Percentiles rank a stretch among this genome's conserved stretches.
These are phyloP conservation scores for Crioceris asparagi DNA, from an alignment of 2,888 invertebrate species.

Conservation along the genomic window DNA sequence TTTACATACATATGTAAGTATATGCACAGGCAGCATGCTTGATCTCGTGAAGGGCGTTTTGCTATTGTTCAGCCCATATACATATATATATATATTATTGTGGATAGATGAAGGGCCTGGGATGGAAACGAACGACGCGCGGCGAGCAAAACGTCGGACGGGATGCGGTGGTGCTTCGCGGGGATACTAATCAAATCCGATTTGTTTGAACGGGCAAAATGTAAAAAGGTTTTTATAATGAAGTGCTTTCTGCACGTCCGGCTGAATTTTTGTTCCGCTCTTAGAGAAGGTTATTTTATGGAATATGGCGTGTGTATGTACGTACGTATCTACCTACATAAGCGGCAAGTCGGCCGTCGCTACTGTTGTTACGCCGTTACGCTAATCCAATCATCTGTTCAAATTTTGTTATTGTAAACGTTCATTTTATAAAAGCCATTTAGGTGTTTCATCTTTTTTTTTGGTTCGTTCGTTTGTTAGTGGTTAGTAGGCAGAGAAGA, in stretches of 20 bases:
- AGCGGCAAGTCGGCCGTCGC: background rate
- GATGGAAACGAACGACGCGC: too few relatives aligned
- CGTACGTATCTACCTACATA: too few relatives aligned
- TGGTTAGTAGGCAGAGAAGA: too few relatives aligned
- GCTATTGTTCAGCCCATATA: too few relatives aligned
- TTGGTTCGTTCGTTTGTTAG: too few relatives aligned
- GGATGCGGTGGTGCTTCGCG: too few relatives aligned
- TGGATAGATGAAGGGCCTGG: too few relatives aligned
- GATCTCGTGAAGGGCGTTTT: too few relatives aligned
- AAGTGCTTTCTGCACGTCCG: slow-evolving; percentile 33
- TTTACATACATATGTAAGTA: too few relatives aligned
- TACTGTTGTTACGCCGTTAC: slow-evolving; percentile 23
- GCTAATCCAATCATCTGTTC: slow-evolving; percentile 30
- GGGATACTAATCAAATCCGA: slow-evolving; percentile 35
- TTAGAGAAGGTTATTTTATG: slow-evolving; percentile 30
- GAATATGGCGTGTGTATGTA: slow-evolving; percentile 27
- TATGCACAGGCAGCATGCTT: too few relatives aligned
- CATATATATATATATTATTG: too few relatives aligned
- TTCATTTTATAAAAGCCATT: slow-evolving; percentile 29
- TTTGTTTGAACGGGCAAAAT: slow-evolving; percentile 34
- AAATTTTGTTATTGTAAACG: slow-evolving; percentile 32
- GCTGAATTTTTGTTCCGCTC: slow-evolving; percentile 31
- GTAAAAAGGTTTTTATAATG: slow-evolving; percentile 35
- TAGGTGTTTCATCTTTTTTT: slow-evolving; percentile 19
- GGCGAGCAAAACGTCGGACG: too few relatives aligned